Base-by-base conservation (phyloP, 2,113 vertebrate species). In the Paralichthys olivaceus region DNA sequence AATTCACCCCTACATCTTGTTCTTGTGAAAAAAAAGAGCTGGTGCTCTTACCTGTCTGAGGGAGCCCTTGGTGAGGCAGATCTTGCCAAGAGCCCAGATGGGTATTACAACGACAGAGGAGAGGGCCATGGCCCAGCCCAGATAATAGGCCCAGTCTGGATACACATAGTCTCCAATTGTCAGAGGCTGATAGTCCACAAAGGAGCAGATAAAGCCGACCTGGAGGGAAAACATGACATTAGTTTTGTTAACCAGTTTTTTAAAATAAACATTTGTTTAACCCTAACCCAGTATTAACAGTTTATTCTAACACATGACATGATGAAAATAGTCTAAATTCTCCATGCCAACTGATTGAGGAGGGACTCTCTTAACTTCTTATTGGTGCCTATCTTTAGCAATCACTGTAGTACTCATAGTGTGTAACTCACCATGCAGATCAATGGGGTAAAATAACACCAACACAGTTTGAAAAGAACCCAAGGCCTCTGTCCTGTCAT, bases 121-220 rank as follows among this genome's bases (percentile, higher is more conserved):
- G 0, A 88, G 54, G 17, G 86, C 69, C n/a, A 92, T 77, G 60
- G 61, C 25, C 84, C 79, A 90, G 51, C 89, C 91, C 20, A 91
- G 57, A 22, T 11, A 1, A 40, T 91, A 85, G 2, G 84, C 80
- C 89, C 91, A 93, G 54, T 32, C 26, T 19, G 91, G 90, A 71
- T 83, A 91, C 55, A 64, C 45, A n/a, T 87, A 54, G 23, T 57
- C 67, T 71, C 1, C 17, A 69, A 32, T 88, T 5, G 32, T 89
- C 65, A 93, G 81, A 7, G 29, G 29, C 29, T 7, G 6, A 32
- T 32, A 32, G 6, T 32, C 29, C 6, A 32, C 1, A 32, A 32
- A 32, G 29, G 6, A 32, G 29, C 1, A 32, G 5, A 32, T 32
- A 7, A 32, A 32, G 29, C 29, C 17, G 88, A 73, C 65, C 90